Percentiles rank a stretch among this genome's conserved stretches.
phyloP scores from a whole-genome alignment of 2,888 invertebrate species.

The Torymus tubicola region DNA sequence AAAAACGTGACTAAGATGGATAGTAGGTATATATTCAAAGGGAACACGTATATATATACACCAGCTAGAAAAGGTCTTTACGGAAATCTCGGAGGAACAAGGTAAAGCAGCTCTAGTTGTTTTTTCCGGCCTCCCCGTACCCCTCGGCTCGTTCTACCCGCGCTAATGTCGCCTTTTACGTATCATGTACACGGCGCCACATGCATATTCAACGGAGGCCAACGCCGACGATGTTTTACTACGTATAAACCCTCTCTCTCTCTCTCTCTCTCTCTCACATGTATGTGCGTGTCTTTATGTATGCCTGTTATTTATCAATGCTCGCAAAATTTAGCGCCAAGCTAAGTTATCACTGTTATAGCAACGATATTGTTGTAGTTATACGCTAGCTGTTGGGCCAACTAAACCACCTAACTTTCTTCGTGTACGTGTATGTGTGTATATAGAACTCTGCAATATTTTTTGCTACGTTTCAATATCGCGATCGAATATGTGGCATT shows the following conservation, averaged over 20 bases:
- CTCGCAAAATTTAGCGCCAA: constrained; percentile 19
- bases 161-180: constrained; percentile 38
- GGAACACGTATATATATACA: too few relatives aligned
- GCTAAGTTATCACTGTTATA: constrained; percentile 10
- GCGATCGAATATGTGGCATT: constrained; percentile 37
- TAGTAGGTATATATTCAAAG: too few relatives aligned
- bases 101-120: too few relatives aligned
- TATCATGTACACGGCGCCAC: constrained; percentile 20
- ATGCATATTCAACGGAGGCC: constrained; percentile 34
- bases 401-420: too few relatives aligned
- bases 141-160: neutral
- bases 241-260: neutral
- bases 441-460: too few relatives aligned
- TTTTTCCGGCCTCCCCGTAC: neutral
- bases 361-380: too few relatives aligned
- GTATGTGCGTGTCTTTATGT: neutral
- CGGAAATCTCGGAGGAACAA: too few relatives aligned
- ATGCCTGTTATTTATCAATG: constrained; percentile 29
- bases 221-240: constrained; percentile 6
- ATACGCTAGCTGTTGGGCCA: too few relatives aligned
- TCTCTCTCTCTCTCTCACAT: too few relatives aligned
- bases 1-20: too few relatives aligned
- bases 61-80: too few relatives aligned
- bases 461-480: neutral
- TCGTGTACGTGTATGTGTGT: too few relatives aligned